Evolutionary conservation across 2,888 invertebrate species (phyloP).

Genomic region (Rhodophaea formosa): DNA sequence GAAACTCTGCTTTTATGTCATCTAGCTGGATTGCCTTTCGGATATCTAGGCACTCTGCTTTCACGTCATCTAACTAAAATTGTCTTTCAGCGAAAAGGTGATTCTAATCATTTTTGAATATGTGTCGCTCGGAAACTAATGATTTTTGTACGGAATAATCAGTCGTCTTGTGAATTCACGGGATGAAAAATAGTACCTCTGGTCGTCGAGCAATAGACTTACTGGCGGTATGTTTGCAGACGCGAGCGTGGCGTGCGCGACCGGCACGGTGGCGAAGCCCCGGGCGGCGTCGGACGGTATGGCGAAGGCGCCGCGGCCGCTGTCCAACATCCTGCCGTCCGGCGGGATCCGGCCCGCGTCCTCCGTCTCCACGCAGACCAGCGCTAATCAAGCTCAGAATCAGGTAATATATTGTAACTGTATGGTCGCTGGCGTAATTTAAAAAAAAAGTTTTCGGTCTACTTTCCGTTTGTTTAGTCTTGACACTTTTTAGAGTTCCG

Average conservation of each 20-base stretch:
- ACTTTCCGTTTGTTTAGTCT: too few species aligned
- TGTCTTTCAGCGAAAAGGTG: too few species aligned
- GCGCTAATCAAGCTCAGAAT: constrained; percentile 73
- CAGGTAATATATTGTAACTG: constrained; percentile 57
- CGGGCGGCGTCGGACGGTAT: constrained; percentile 63
- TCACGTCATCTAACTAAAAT: too few species aligned
- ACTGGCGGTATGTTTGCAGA: constrained; percentile 35
- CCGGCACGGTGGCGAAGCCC: constrained; percentile 57
- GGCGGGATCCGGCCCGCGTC: constrained; percentile 86
- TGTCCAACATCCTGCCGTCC: constrained; percentile 83
- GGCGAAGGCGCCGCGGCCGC: constrained; percentile 68
- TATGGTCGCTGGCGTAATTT: too few species aligned
- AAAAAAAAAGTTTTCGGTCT: too few species aligned
- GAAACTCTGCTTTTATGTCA: too few species aligned
- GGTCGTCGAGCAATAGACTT: neutral
- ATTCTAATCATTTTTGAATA: too few species aligned
- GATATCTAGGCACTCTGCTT: too few species aligned
- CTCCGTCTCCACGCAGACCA: constrained; percentile 92
- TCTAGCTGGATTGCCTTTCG: too few species aligned
- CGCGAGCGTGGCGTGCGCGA: constrained; percentile 64
- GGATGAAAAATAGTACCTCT: neutral
- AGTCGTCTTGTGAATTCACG: too few species aligned
- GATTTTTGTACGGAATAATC: too few species aligned
- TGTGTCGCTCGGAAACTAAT: too few species aligned
- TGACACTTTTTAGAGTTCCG: neutral